These are phyloP conservation scores for Aquatica leii DNA, from an alignment of 2,888 invertebrate genomes.

Conservation along the genomic window DNA sequence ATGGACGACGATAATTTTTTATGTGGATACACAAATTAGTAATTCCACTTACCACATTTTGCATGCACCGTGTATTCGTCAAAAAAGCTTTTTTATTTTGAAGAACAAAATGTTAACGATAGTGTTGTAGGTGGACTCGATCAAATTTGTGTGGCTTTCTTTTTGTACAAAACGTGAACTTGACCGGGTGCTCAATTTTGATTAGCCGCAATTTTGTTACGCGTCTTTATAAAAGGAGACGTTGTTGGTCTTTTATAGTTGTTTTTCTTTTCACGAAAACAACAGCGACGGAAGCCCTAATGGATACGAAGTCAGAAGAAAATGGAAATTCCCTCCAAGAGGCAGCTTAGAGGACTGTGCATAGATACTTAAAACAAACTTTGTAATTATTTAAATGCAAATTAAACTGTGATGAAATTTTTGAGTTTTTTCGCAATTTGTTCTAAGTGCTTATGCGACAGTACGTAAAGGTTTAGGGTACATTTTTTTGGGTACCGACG, in stretches of 20 bases:
- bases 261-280: conserved; percentile 10
- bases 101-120: too few relatives aligned
- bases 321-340: conserved; percentile 59
- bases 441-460: too few relatives aligned
- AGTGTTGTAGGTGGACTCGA: conserved; percentile 22
- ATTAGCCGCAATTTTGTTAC: conserved; percentile 47
- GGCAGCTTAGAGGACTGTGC: conserved; percentile 54
- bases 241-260: background rate
- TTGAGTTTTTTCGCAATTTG: too few relatives aligned
- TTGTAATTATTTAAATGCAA: conserved; percentile 1
- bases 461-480: too few relatives aligned
- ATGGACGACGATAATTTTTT: conserved; percentile 25
- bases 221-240: too few relatives aligned
- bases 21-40: conserved; percentile 18
- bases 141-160: conserved; percentile 31
- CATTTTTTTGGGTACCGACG: too few relatives aligned
- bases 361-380: conserved; percentile 41
- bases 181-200: conserved; percentile 59
- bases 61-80: conserved; percentile 1
- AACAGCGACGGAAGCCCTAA: conserved; percentile 53
- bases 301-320: conserved; percentile 56
- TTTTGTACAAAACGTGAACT: conserved; percentile 43
- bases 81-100: background rate
- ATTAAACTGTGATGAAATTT: conserved; percentile 9
- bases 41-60: conserved; percentile 28